Evolutionary conservation across 2,888 invertebrate genomes (phyloP).

Genomic region (Andrena bicolor): DNA sequence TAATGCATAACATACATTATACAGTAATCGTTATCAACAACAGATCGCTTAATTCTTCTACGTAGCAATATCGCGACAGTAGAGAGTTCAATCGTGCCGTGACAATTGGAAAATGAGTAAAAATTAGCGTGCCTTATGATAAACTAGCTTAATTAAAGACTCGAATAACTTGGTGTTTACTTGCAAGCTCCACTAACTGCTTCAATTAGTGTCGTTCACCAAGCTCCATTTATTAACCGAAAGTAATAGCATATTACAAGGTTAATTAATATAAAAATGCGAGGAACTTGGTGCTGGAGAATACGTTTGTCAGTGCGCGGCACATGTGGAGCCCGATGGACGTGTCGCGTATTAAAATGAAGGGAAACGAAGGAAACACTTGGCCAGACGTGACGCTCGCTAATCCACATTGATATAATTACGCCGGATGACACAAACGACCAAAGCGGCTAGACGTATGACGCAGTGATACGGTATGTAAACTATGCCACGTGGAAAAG

Average conservation of each 20-base stretch:
- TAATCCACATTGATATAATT: constrained; percentile 67
- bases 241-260: background rate
- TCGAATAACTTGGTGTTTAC: background rate
- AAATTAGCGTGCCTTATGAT: background rate
- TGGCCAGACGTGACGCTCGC: constrained; percentile 15
- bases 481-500: constrained; percentile 65
- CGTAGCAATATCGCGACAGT: no score
- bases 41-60: background rate
- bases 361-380: constrained; percentile 6
- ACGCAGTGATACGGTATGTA: constrained; percentile 60
- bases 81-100: background rate
- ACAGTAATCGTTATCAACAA: constrained; percentile 39
- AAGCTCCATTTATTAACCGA: background rate
- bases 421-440: constrained; percentile 62
- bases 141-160: no score
- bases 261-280: background rate
- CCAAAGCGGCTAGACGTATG: constrained; percentile 35
- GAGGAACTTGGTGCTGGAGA: background rate
- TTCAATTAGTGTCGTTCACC: background rate
- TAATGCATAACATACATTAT: background rate
- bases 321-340: background rate
- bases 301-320: background rate
- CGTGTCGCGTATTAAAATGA: background rate
- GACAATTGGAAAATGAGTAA: background rate
- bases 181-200: background rate